These are phyloP conservation scores for Enteromius radiatus DNA, from an alignment of 2,797 vertebrate genomes.

Conservation along the genomic window DNA sequence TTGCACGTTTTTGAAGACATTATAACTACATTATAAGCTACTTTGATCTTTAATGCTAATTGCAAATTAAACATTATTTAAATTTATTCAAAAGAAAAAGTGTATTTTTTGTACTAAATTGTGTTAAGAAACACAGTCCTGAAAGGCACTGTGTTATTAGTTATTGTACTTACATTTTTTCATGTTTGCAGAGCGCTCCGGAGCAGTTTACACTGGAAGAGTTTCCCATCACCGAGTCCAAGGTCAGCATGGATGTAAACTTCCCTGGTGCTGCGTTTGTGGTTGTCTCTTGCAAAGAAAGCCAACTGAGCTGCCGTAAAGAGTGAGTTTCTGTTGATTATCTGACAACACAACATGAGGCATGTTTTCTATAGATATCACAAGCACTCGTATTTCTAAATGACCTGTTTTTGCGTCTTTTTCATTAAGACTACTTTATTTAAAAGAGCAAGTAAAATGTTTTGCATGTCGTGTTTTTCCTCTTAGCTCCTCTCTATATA, in stretches of 20 bases:
- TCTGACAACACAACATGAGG: background rate
- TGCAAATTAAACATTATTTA: background rate
- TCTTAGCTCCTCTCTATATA: slow-evolving; percentile 94
- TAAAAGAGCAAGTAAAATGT: background rate
- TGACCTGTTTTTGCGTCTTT: background rate
- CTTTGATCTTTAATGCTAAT: too few species aligned
- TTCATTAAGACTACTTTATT: background rate
- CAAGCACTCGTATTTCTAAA: background rate
- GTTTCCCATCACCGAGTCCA: slow-evolving; percentile 94
- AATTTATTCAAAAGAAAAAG: background rate
- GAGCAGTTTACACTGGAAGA: slow-evolving; percentile 97
- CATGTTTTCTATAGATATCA: background rate
- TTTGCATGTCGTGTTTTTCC: background rate
- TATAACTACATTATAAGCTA: too few species aligned
- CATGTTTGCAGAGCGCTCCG: slow-evolving; percentile 83
- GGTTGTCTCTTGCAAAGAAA: slow-evolving; percentile 95
- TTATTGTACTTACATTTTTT: background rate
- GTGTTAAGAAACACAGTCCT: background rate
- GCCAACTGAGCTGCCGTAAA: slow-evolving; percentile 94
- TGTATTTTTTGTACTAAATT: background rate
- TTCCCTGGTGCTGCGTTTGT: slow-evolving; percentile 97
- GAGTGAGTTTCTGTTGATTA: slow-evolving; percentile 82
- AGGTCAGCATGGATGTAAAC: slow-evolving; percentile 97
- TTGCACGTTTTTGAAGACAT: background rate
- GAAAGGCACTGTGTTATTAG: background rate